Percentiles rank a stretch among this genome's conserved stretches.
phyloP scores from a whole-genome alignment of 1,140 invertebrate genomes.

The Mesaphorura yosii region DNA sequence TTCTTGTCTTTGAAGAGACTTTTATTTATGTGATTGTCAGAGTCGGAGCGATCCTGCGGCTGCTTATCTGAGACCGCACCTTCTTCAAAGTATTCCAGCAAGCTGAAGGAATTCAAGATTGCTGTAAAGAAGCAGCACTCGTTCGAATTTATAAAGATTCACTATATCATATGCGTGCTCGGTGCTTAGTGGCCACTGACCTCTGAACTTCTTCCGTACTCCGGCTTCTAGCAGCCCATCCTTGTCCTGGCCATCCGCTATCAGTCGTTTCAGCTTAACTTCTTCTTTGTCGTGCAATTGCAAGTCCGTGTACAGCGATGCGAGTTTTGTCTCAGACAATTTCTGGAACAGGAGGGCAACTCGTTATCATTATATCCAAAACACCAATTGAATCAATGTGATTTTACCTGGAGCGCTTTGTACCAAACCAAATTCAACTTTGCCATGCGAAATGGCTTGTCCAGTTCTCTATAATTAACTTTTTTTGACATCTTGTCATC shows the following conservation, averaged over 20 bases:
- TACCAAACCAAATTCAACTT: slow-evolving; percentile 73
- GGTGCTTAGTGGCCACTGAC: slow-evolving; percentile 39
- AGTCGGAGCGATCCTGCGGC: slow-evolving; percentile 42
- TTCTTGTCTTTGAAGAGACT: slow-evolving; percentile 79
- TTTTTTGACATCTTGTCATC: neutral
- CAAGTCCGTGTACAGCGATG: slow-evolving; percentile 72
- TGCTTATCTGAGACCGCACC: slow-evolving; percentile 43
- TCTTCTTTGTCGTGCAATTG: slow-evolving; percentile 89
- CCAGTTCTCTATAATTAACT: slow-evolving; percentile 45
- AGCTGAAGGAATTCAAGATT: slow-evolving; percentile 67
- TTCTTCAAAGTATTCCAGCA: slow-evolving; percentile 67
- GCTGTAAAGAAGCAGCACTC: slow-evolving; percentile 36
- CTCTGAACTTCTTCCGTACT: slow-evolving; percentile 62
- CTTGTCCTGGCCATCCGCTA: slow-evolving; percentile 68
- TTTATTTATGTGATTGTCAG: slow-evolving; percentile 54
- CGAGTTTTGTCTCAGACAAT: slow-evolving; percentile 67
- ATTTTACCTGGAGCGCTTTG: slow-evolving; percentile 63
- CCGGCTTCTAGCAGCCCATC: slow-evolving; percentile 73
- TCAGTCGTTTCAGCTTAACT: slow-evolving; percentile 65
- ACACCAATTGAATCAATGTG: too few relatives aligned
- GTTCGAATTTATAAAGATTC: too few relatives aligned
- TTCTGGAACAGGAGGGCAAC: slow-evolving; percentile 57
- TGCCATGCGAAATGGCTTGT: slow-evolving; percentile 68
- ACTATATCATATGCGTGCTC: too few relatives aligned
- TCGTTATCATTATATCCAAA: slow-evolving; percentile 10